These are phyloP conservation scores for Varecia variegata DNA, from an alignment of 2,797 vertebrate species.

Conservation along the genomic window DNA sequence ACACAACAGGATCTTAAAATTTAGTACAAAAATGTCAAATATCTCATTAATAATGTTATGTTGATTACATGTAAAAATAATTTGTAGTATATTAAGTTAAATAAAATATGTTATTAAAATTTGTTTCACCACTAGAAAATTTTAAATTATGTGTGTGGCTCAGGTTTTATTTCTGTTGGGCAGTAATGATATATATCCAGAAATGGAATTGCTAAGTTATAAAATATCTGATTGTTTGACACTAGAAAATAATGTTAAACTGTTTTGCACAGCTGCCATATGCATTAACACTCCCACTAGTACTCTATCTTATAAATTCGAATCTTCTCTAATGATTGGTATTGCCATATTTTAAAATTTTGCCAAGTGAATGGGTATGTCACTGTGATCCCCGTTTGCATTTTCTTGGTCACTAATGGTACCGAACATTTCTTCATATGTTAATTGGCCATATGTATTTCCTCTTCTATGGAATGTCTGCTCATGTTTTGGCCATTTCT, in stretches of 20 bases:
- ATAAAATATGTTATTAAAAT: conserved; percentile 2
- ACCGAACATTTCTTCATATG: not conserved
- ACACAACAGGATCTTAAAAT: not conserved
- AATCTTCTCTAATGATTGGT: not conserved
- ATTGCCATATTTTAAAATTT: not conserved
- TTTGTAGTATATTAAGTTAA: not conserved
- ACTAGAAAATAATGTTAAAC: not conserved
- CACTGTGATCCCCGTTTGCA: not conserved
- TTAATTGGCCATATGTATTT: not conserved
- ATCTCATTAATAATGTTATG: not conserved
- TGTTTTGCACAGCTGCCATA: not conserved
- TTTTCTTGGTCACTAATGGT: not conserved
- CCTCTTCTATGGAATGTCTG: not conserved
- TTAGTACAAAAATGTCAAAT: not conserved
- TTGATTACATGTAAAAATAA: not conserved
- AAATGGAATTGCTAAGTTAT: not conserved
- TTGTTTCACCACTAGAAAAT: conserved; percentile 16
- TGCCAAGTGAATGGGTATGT: not conserved
- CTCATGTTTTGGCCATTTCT: not conserved
- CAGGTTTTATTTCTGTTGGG: not conserved
- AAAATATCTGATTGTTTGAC: not conserved
- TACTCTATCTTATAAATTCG: not conserved
- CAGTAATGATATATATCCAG: not conserved
- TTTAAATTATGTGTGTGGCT: not conserved
- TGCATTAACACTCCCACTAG: not conserved